Evolutionary conservation across 2,113 vertebrate genomes (phyloP).

Genomic region (Petaurus breviceps): DNA sequence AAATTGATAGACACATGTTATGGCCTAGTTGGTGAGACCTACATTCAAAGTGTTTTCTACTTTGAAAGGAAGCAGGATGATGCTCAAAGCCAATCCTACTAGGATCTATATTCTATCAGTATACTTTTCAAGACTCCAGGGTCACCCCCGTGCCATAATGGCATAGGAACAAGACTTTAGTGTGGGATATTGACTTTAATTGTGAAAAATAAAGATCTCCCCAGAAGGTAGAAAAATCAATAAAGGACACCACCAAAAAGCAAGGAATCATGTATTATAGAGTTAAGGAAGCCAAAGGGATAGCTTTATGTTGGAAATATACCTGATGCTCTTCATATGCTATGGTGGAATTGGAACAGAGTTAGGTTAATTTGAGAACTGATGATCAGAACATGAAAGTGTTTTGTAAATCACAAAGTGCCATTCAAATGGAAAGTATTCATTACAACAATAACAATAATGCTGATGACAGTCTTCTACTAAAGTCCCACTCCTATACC

Average conservation of each 20-base stretch:
- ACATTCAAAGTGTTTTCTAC: background rate
- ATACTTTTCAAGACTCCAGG: background rate
- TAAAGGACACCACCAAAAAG: background rate
- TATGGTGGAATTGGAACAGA: background rate
- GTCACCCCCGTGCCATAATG: background rate
- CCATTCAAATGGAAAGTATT: background rate
- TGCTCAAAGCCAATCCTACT: background rate
- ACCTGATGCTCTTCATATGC: background rate
- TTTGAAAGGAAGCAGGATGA: background rate
- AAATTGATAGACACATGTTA: background rate
- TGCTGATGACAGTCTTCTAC: background rate
- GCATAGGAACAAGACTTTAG: background rate
- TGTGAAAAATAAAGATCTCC: background rate
- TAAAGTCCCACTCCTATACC: background rate
- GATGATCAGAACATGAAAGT: background rate
- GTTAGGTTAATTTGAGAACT: background rate
- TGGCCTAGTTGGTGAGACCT: background rate
- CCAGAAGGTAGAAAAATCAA: background rate
- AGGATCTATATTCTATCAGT: no score
- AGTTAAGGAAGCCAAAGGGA: background rate
- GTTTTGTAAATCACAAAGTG: background rate
- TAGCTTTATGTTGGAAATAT: background rate
- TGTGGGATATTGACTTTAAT: background rate
- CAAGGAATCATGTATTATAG: background rate
- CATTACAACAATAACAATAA: background rate